phyloP scores from a whole-genome alignment of 2,113 vertebrate genomes.

The Taxidea taxus region DNA sequence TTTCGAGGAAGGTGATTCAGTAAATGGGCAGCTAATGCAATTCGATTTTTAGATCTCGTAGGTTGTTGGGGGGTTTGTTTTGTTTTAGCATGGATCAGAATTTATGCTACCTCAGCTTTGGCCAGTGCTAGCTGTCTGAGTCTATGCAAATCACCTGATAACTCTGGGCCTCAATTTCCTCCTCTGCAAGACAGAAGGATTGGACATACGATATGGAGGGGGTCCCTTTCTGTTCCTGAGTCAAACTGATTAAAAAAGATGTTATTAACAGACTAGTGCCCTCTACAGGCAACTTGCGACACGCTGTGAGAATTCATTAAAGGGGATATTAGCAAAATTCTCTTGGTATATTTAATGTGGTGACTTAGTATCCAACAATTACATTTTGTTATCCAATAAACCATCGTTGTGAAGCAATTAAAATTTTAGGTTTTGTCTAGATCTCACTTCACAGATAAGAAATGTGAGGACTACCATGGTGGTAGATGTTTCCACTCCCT shows the following conservation, averaged over 20 bases:
- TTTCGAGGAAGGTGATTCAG: not conserved
- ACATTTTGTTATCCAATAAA: not conserved
- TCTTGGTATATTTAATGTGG: not conserved
- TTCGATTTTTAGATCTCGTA: not conserved
- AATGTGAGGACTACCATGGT: not conserved
- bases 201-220: not conserved
- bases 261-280: constrained; percentile 67
- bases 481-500: not conserved
- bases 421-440: constrained; percentile 7
- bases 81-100: not conserved
- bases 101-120: not conserved
- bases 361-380: not conserved
- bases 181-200: not conserved
- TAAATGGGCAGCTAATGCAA: not conserved
- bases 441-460: not conserved
- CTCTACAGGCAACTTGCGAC: constrained; percentile 62
- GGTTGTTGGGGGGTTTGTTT: not conserved
- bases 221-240: not conserved
- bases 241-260: not conserved
- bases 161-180: not conserved
- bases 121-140: not conserved
- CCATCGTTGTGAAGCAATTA: not conserved
- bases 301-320: not conserved
- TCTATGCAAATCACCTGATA: not conserved
- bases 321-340: not conserved